These are phyloP conservation scores for Mesorhabditis belari DNA, from an alignment of 2,888 invertebrate species.

Conservation along the genomic window DNA sequence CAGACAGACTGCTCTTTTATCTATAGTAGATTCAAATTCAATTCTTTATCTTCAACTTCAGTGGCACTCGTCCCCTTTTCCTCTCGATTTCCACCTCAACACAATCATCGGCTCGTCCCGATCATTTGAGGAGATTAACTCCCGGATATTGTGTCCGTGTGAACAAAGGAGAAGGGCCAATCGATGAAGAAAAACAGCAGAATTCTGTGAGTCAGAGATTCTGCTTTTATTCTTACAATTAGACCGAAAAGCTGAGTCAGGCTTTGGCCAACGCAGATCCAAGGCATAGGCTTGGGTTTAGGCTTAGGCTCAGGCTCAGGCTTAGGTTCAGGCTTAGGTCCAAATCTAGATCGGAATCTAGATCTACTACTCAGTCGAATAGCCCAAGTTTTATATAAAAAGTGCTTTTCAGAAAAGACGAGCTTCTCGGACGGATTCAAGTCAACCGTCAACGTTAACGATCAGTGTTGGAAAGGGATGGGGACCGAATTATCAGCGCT, in stretches of 20 bases:
- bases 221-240: background rate
- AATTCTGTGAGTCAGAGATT: background rate
- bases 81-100: slow-evolving; percentile 35
- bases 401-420: background rate
- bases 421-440: slow-evolving; percentile 19
- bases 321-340: too few relatives aligned
- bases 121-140: slow-evolving; percentile 45
- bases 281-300: too few relatives aligned
- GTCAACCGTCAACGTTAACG: slow-evolving; percentile 18
- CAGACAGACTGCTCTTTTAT: too few relatives aligned
- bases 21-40: background rate
- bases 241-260: too few relatives aligned
- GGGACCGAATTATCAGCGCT: slow-evolving; percentile 47
- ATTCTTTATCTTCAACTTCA: too few relatives aligned
- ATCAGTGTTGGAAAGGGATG: slow-evolving; percentile 47
- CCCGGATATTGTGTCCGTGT: slow-evolving; percentile 51
- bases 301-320: too few relatives aligned
- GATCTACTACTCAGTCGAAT: background rate
- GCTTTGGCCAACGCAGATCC: too few relatives aligned
- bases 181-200: slow-evolving; percentile 7
- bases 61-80: slow-evolving; percentile 48
- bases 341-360: background rate
- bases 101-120: slow-evolving; percentile 24
- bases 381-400: background rate
- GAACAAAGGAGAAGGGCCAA: slow-evolving; percentile 30